Percentiles rank a stretch among this genome's conserved stretches.
phyloP scores from a whole-genome alignment of 2,797 vertebrate genomes.

The Moxostoma hubbsi region DNA sequence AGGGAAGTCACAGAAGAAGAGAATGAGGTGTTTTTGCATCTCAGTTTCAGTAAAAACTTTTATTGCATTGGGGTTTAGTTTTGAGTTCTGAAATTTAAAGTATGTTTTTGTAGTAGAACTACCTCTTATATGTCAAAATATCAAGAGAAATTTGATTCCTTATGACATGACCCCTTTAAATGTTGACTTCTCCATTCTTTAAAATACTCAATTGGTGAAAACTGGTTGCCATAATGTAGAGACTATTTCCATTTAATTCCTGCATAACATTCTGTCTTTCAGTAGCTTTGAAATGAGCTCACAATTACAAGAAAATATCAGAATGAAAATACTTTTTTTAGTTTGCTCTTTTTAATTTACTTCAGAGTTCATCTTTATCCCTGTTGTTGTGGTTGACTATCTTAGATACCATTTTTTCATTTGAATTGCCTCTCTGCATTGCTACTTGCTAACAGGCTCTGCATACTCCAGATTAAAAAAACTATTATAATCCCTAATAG shows the following conservation, averaged over 20 bases:
- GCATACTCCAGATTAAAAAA: slow-evolving; percentile 4
- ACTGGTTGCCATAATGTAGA: background rate
- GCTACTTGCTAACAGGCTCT: slow-evolving; percentile 13
- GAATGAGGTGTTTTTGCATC: no score
- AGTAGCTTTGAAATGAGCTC: background rate
- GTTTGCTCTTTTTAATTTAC: background rate
- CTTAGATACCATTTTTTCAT: background rate
- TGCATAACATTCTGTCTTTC: background rate
- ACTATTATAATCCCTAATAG: slow-evolving; percentile 61
- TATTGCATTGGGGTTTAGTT: no score
- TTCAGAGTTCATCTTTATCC: background rate
- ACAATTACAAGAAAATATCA: background rate
- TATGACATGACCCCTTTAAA: no score
- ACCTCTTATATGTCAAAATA: no score
- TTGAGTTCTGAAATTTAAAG: no score
- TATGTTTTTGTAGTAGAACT: no score
- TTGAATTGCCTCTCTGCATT: background rate
- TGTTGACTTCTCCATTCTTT: background rate
- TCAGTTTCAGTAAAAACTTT: no score
- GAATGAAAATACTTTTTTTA: background rate
- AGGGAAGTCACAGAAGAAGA: no score
- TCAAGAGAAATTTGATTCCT: no score
- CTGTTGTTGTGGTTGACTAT: background rate
- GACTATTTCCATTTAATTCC: background rate
- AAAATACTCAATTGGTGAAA: background rate